Evolutionary conservation across 2,113 vertebrate species (phyloP).

Genomic region (Hemiprocne comata): DNA sequence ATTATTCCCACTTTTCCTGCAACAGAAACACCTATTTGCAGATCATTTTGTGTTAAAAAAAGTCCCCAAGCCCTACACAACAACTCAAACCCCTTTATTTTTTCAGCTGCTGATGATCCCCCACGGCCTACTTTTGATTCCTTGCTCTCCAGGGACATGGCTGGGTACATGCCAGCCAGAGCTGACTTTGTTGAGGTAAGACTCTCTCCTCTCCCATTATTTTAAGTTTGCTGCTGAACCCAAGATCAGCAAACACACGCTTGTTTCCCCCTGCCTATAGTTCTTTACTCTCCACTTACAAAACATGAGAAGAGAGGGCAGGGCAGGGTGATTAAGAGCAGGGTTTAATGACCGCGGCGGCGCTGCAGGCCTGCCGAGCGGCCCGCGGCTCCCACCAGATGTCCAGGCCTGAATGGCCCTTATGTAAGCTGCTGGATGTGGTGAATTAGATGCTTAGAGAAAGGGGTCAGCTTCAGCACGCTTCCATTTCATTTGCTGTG

Average conservation of each 20-base stretch:
- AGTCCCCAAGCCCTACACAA: neutral
- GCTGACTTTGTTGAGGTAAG: conserved; percentile 97
- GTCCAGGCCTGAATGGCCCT: neutral
- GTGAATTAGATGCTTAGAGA: neutral
- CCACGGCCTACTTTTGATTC: conserved; percentile 95
- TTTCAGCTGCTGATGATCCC: conserved; percentile 91
- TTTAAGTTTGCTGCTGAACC: neutral
- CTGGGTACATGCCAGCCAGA: conserved; percentile 98
- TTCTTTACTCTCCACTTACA: neutral
- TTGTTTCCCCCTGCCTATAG: neutral
- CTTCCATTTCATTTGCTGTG: neutral
- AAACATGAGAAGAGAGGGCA: neutral
- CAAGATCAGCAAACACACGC: neutral
- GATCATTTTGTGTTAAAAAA: neutral
- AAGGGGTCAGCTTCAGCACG: neutral
- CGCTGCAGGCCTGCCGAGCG: neutral
- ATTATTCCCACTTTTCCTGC: conserved; percentile 18
- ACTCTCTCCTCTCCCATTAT: neutral
- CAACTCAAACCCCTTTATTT: neutral
- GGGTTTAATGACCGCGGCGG: neutral
- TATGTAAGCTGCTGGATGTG: neutral
- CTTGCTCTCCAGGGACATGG: conserved; percentile 95
- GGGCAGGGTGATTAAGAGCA: neutral
- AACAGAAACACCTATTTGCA: neutral
- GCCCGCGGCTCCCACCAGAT: neutral